These are phyloP conservation scores for Chromoteleia sp. DNA, from an alignment of 2,888 invertebrate species.

Conservation along the genomic window DNA sequence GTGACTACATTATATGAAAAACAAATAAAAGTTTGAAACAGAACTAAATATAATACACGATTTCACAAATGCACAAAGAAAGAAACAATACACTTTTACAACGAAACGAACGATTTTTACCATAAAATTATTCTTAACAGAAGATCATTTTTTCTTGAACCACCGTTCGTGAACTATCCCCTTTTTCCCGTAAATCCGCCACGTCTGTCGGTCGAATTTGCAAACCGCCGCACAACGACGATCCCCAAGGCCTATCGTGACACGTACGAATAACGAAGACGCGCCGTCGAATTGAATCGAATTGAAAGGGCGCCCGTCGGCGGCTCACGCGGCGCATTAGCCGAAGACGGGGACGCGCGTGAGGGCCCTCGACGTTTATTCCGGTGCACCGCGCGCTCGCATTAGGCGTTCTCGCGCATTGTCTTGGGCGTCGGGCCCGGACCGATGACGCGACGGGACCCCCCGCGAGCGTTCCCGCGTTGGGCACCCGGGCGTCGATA, in stretches of 20 bases:
- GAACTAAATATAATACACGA: too few relatives aligned
- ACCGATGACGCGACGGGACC: constrained; percentile 75
- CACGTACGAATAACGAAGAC: constrained; percentile 51
- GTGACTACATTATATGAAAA: too few relatives aligned
- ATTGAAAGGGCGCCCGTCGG: constrained; percentile 14
- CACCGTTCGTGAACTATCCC: too few relatives aligned
- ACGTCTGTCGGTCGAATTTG: not conserved
- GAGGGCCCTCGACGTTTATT: constrained; percentile 47
- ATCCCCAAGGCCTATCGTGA: constrained; percentile 14
- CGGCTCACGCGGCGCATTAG: constrained; percentile 54
- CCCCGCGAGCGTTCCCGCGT: constrained; percentile 83
- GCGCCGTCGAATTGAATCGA: constrained; percentile 12
- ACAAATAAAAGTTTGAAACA: too few relatives aligned
- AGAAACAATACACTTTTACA: too few relatives aligned
- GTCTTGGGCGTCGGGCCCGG: constrained; percentile 57
- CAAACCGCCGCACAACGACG: constrained; percentile 15
- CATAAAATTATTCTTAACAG: too few relatives aligned
- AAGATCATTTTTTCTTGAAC: too few relatives aligned
- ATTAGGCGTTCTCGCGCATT: constrained; percentile 33
- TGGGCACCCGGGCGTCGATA: constrained; percentile 82
- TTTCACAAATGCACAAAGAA: too few relatives aligned
- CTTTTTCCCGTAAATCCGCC: not conserved
- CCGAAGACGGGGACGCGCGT: constrained; percentile 31
- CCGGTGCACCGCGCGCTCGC: constrained; percentile 33
- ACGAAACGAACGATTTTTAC: too few relatives aligned